These are phyloP conservation scores for Spinus olivaceus DNA, from an alignment of 2,797 vertebrate genomes.

Conservation along the genomic window DNA sequence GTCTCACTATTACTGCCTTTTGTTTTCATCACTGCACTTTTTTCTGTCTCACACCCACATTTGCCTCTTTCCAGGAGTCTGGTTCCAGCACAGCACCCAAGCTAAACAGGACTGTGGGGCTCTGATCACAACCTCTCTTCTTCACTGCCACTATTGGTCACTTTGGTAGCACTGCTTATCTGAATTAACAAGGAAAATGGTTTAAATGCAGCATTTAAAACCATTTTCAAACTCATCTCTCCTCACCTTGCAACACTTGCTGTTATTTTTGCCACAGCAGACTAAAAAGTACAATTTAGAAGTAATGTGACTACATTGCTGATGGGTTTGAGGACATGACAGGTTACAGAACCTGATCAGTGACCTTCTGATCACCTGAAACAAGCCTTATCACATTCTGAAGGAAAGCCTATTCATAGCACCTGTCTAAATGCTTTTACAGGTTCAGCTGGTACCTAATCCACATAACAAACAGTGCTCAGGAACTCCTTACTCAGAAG, in stretches of 20 bases:
- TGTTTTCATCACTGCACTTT: neutral
- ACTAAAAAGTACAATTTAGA: neutral
- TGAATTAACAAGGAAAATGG: neutral
- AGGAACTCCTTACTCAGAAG: neutral
- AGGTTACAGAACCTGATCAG: neutral
- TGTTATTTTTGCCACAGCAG: neutral
- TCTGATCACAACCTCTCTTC: neutral
- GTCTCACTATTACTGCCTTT: neutral
- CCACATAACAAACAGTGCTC: neutral
- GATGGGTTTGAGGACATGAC: neutral
- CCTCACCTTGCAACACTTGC: neutral
- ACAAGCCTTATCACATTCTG: neutral
- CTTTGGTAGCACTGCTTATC: neutral
- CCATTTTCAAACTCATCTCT: neutral
- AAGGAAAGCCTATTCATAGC: neutral
- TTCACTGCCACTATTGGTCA: neutral
- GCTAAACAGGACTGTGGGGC: neutral
- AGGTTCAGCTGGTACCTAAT: neutral
- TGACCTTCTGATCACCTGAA: neutral
- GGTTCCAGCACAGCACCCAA: neutral
- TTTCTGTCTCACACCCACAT: neutral
- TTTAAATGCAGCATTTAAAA: neutral
- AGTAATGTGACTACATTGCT: accelerated
- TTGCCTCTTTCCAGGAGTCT: neutral
- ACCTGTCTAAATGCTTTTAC: neutral